Conservation (phyloP, 37 sponge, comb jelly and placozoan genomes). For the Diacarnus erythraeanus region DNA sequence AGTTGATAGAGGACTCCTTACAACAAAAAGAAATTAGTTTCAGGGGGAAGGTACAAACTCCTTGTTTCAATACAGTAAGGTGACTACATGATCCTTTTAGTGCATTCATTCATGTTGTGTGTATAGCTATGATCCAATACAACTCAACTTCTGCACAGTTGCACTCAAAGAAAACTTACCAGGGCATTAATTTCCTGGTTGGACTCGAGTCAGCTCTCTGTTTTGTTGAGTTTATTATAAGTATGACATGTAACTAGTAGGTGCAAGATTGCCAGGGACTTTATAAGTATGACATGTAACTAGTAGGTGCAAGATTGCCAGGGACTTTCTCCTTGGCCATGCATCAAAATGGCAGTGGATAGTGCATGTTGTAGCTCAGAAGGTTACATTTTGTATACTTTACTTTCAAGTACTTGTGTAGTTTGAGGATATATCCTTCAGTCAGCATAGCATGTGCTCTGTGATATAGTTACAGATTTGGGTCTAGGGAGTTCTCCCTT, state of each 20-base stretch:
- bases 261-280: slow-evolving; percentile 46
- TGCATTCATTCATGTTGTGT: not conserved
- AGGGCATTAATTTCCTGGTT: slow-evolving; percentile 90
- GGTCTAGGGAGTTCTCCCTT: too few relatives aligned
- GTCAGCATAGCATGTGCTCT: too few relatives aligned
- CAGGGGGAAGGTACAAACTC: slow-evolving; percentile 60
- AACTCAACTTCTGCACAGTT: slow-evolving; percentile 44
- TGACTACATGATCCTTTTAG: not conserved
- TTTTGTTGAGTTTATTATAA: not conserved
- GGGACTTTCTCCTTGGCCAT: slow-evolving; percentile 59
- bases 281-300: too few relatives aligned
- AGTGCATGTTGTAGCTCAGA: slow-evolving; percentile 75
- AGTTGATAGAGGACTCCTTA: slow-evolving; percentile 71
- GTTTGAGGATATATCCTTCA: too few relatives aligned
- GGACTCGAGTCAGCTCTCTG: slow-evolving; percentile 44
- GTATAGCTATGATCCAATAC: slow-evolving; percentile 42
- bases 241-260: slow-evolving; percentile 20
- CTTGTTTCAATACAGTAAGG: slow-evolving; percentile 32
- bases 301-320: slow-evolving; percentile 50
- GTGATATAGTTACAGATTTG: too few relatives aligned
- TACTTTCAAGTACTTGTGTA: too few relatives aligned
- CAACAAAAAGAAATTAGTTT: slow-evolving; percentile 71
- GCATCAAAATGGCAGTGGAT: slow-evolving; percentile 78
- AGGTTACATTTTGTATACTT: too few relatives aligned
- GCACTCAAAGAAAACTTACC: slow-evolving; percentile 89